These are phyloP conservation scores for Onchidella celtica DNA, from an alignment of 2,888 invertebrate genomes.

Conservation along the genomic window DNA sequence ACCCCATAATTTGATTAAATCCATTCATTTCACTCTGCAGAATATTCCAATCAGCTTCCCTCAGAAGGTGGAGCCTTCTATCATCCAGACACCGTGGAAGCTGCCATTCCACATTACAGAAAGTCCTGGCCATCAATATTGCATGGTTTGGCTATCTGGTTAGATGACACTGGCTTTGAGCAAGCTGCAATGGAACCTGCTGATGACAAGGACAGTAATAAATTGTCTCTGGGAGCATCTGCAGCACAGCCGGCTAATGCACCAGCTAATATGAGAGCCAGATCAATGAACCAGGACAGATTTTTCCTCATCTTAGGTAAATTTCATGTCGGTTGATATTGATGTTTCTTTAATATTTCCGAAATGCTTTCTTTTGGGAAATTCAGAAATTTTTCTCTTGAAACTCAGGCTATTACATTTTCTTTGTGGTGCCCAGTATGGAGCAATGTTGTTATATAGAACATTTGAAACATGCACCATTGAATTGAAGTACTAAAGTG, in stretches of 20 bases:
- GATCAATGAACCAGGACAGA: conserved; percentile 84
- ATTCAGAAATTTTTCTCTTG: too few relatives aligned
- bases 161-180: conserved; percentile 85
- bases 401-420: too few relatives aligned
- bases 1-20: background rate
- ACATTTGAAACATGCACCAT: too few relatives aligned
- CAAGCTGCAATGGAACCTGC: conserved; percentile 53
- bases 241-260: conserved; percentile 66
- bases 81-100: conserved; percentile 96
- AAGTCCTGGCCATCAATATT: conserved; percentile 97
- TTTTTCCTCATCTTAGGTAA: conserved; percentile 94
- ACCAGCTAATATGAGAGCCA: conserved; percentile 78
- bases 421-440: too few relatives aligned
- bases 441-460: too few relatives aligned
- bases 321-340: too few relatives aligned
- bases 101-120: conserved; percentile 93
- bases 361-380: too few relatives aligned
- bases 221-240: conserved; percentile 52
- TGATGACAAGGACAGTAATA: conserved; percentile 35
- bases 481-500: too few relatives aligned
- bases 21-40: conserved; percentile 80
- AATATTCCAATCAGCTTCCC: conserved; percentile 93
- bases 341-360: too few relatives aligned
- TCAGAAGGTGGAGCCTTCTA: conserved; percentile 95
- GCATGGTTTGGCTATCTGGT: conserved; percentile 94